These are phyloP conservation scores for Hestina assimilis DNA, from an alignment of 1,140 invertebrate species.

Conservation along the genomic window DNA sequence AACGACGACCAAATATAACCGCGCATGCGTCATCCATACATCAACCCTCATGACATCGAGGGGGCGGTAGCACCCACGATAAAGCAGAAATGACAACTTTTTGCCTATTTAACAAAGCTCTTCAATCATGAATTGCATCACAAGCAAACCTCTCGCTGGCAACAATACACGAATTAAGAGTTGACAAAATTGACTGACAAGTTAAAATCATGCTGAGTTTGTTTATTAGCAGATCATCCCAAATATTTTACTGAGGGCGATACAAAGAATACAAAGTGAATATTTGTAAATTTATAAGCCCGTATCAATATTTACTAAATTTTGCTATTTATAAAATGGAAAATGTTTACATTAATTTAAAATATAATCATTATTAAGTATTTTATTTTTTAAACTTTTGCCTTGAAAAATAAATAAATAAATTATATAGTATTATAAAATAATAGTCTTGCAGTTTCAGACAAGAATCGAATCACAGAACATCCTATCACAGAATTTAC, in stretches of 20 bases:
- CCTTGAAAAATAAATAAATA: too few relatives aligned
- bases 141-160: slow-evolving; percentile 39
- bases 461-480: too few relatives aligned
- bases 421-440: too few relatives aligned
- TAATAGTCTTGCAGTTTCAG: too few relatives aligned
- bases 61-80: slow-evolving; percentile 55
- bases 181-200: slow-evolving; percentile 57
- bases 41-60: slow-evolving; percentile 39
- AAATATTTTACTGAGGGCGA: slow-evolving; percentile 51
- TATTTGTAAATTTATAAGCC: background rate
- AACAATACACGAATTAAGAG: slow-evolving; percentile 55
- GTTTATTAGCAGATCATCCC: slow-evolving; percentile 46
- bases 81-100: slow-evolving; percentile 51
- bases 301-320: background rate
- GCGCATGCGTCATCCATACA: slow-evolving; percentile 37
- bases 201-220: slow-evolving; percentile 55
- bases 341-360: background rate
- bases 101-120: slow-evolving; percentile 59
- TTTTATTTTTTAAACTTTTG: background rate
- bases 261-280: background rate
- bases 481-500: too few relatives aligned
- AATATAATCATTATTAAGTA: background rate
- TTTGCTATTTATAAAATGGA: background rate
- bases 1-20: background rate
- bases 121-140: slow-evolving; percentile 42